A percentile compares a stretch with the other conserved stretches of the same genome.
Conservation (phyloP, 1,140 invertebrate genomes). For the Parapsyche elsis region DNA sequence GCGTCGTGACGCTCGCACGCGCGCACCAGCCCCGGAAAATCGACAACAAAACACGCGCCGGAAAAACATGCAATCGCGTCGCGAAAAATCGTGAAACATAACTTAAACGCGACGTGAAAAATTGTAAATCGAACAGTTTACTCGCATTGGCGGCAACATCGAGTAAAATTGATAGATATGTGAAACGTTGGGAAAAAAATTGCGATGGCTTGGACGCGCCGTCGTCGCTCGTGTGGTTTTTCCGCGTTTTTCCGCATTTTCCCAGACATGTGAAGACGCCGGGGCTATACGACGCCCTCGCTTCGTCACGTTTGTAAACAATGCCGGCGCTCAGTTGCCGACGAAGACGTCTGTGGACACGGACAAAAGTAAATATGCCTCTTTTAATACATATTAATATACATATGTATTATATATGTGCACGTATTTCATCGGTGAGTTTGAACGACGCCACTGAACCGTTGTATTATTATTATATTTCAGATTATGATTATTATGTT, state of each 20-base stretch:
- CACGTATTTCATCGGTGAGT: too few relatives aligned
- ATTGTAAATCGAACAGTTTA: too few relatives aligned
- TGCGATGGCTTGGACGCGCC: neutral
- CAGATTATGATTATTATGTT: too few relatives aligned
- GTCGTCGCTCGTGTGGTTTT: neutral
- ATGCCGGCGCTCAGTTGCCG: neutral
- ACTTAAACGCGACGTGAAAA: neutral
- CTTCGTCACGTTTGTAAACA: conserved; percentile 12
- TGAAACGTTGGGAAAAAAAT: neutral
- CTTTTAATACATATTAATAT: neutral
- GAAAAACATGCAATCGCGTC: neutral
- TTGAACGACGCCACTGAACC: too few relatives aligned
- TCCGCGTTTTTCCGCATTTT: too few relatives aligned
- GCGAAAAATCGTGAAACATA: neutral
- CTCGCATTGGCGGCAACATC: too few relatives aligned
- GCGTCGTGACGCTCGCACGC: conserved; percentile 33
- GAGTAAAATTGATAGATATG: too few relatives aligned
- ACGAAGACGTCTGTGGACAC: neutral
- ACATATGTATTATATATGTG: neutral
- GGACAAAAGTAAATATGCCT: conserved; percentile 23
- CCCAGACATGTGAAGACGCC: too few relatives aligned
- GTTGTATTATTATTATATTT: too few relatives aligned
- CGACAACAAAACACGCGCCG: neutral
- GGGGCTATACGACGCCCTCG: neutral
- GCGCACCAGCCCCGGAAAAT: neutral